Evolutionary conservation across 2,888 invertebrate genomes (phyloP), one percentile per base, ranked within the genome.

Genomic region (Noctua janthina): DNA sequence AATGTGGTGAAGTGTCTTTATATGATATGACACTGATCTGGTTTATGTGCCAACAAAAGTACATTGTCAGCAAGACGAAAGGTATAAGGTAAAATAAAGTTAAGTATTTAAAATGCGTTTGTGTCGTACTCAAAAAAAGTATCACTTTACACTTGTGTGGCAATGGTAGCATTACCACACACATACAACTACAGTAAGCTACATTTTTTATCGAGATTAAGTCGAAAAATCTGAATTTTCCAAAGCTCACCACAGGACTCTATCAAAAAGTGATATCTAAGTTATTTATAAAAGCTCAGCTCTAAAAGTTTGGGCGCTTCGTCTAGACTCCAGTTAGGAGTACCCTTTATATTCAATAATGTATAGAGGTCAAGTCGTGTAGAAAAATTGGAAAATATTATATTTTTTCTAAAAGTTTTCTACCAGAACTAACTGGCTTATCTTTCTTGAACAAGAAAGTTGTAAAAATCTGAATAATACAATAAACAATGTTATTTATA

Each of bases 301-400:
- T 82, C 43, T 74, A 78, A 83, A 88, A 87, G 76, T 89, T 87
- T 82, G 76, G 71, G 66, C 62, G 86, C 59, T 59, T 74, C 59
- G 79, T 86, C 88, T 90, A 88, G 90, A 90, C 90, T 78, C 46
- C 56, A 83, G 71, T 81, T 70, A 78, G 71, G 69, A 69, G 56
- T 72, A 82, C 69, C 73, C 76, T 79, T 79, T 82, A 83, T 72
- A 82, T 79, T 87, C 72, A 89, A 87, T 85, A 81, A 88, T 84
- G 78, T 77, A 88, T 87, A 79, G 76, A 85, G 82, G 76, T 85
- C 82, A 81, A 74, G 15, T 68, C 23, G 43, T 56, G 72, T 39
- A 83, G 56, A 66, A 79, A 75, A 81, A 79, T 66, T 73, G n/a
- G 7, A 73, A 79, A 81, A 67, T 69, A 51, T 68, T 23, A 46